Evolutionary conservation across 1,140 invertebrate genomes (phyloP), one percentile per base, ranked within the genome.

Genomic region (Calliopsis andreniformis): DNA sequence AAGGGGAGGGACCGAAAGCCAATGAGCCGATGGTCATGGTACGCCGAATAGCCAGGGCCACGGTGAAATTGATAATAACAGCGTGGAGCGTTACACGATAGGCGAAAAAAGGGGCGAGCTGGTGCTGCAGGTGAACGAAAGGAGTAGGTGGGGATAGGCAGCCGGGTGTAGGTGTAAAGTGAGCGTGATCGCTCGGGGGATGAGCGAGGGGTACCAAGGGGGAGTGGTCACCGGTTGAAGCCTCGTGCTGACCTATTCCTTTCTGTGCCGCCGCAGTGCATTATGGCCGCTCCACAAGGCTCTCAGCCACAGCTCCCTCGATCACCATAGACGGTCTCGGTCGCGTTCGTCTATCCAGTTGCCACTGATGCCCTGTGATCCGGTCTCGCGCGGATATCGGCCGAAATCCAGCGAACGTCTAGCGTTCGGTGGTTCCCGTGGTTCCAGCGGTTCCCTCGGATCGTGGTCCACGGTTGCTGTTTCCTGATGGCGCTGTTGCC

Each of bases 171-270:
- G 86, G 86, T 89, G 88, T 90, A 90, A 90, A 91, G 86, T 86
- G 85, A 89, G 80, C 85, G 86, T 81, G 85, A 86, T 82, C 82
- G 86, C 76, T 79, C 76, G 80, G 80, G 85, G 84, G 86, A 87
- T 87, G 86, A 90, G 80, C 85, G 86, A 87, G 86, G 83, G 85
- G 82, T 81, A 84, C 69, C 68, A 80, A 86, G 87, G 87, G 86
- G 90, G 90, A 91, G 89, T 91, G 89, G 90, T 91, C 89, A 90
- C 82, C 62, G 82, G 82, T 69, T 79, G 79, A 90, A 85, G 87
- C 86, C 86, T 90, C 86, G 85, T 88, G 89, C 88, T 90, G 90
- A 91, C 90, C 90, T 91, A 91, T 91, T 90, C 90, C 88, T 89
- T 89, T 89, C 87, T 87, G 88, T 86, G 83, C 76, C 85, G 81